Evolutionary conservation across 1,140 invertebrate genomes (phyloP).

Genomic region (Heliconius eleuchia): DNA sequence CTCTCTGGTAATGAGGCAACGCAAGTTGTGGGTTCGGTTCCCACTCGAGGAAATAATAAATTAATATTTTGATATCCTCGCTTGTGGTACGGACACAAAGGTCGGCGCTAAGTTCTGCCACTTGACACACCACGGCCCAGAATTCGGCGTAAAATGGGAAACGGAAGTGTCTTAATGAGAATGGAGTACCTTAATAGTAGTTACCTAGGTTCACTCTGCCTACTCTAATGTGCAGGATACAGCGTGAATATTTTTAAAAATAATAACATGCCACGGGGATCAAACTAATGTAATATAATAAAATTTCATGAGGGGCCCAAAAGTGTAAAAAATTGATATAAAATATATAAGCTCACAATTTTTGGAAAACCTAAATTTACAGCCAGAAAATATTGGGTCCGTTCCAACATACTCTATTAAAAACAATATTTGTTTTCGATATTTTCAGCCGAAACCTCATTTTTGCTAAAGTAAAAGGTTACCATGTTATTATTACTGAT

Average conservation of each 20-base stretch:
- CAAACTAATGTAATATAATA: not conserved
- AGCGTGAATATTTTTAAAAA: not conserved
- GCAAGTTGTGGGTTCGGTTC: no score
- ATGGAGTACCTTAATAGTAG: no score
- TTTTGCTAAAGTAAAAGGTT: not conserved
- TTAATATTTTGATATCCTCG: no score
- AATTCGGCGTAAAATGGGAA: no score
- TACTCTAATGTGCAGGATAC: no score
- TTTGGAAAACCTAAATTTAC: constrained; percentile 5
- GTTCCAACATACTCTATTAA: not conserved
- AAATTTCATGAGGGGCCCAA: not conserved
- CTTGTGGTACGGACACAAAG: no score
- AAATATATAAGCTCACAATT: not conserved
- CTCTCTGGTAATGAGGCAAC: no score
- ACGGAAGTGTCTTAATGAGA: no score
- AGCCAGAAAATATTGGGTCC: not conserved
- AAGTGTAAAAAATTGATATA: constrained; percentile 5
- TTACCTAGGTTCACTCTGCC: no score
- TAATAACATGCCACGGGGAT: not conserved
- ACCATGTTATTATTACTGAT: not conserved
- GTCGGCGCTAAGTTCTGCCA: no score
- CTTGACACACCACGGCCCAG: no score
- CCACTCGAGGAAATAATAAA: no score
- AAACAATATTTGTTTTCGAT: constrained; percentile 7
- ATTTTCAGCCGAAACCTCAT: not conserved